Percentiles rank a stretch among this genome's conserved stretches.
phyloP scores from a whole-genome alignment of 2,888 invertebrate genomes.

The Desoria tigrina region DNA sequence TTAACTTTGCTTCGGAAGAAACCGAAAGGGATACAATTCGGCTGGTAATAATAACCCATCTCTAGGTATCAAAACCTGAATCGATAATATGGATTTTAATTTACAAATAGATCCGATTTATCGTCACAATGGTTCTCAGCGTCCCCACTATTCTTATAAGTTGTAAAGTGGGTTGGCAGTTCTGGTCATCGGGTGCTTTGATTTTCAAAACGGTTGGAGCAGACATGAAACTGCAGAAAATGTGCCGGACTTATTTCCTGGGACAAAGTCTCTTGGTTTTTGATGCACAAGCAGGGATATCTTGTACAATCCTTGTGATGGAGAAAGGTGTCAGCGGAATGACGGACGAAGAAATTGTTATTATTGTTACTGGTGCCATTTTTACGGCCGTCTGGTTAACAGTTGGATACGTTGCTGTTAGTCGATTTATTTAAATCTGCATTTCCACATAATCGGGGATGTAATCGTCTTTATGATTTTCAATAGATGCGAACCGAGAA shows the following conservation, averaged over 20 bases:
- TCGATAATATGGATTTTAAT: constrained; percentile 17
- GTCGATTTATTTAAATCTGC: constrained; percentile 4
- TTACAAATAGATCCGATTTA: constrained; percentile 36
- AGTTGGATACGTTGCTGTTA: constrained; percentile 47
- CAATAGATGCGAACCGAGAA: constrained; percentile 40
- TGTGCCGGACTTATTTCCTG: constrained; percentile 45
- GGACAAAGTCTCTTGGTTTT: constrained; percentile 45
- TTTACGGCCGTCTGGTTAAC: constrained; percentile 42
- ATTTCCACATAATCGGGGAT: not conserved
- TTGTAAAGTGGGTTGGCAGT: constrained; percentile 36
- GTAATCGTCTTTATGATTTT: no score
- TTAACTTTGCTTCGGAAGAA: constrained; percentile 38
- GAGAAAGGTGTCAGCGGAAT: constrained; percentile 35
- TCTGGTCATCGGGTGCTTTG: constrained; percentile 44
- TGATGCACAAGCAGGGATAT: constrained; percentile 46
- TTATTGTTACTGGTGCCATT: constrained; percentile 35
- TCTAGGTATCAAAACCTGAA: no score
- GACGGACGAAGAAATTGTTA: constrained; percentile 36
- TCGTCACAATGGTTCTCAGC: constrained; percentile 39
- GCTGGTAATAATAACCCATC: constrained; percentile 22
- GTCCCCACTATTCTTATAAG: constrained; percentile 35
- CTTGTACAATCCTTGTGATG: constrained; percentile 40
- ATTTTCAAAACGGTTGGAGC: constrained; percentile 50
- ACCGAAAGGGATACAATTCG: constrained; percentile 16
- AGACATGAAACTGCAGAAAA: constrained; percentile 46